Evolutionary conservation across 2,888 invertebrate species (phyloP).

Genomic region (Dasysyrphus albostriatus): DNA sequence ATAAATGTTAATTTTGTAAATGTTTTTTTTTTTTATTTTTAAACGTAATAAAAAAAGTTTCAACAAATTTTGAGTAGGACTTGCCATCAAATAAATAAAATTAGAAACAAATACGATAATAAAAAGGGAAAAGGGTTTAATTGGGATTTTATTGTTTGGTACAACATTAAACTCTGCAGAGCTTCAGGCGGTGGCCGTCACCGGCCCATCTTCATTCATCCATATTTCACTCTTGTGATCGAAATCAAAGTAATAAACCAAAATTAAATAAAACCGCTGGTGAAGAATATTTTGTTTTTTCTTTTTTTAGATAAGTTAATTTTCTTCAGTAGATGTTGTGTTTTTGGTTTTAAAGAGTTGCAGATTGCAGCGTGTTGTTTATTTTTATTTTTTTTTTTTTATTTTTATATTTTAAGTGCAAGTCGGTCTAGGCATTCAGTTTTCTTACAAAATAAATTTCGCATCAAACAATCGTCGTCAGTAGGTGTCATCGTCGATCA

Average conservation of each 20-base stretch:
- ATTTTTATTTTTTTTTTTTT: slow-evolving; percentile 25
- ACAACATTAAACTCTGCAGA: slow-evolving; percentile 53
- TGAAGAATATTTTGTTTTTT: slow-evolving; percentile 38
- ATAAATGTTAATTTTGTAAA: slow-evolving; percentile 54
- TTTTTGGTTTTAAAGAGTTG: slow-evolving; percentile 35
- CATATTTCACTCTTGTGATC: slow-evolving; percentile 10
- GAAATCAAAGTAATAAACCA: slow-evolving; percentile 49
- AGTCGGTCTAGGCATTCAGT: slow-evolving; percentile 61
- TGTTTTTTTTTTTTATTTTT: slow-evolving; percentile 38
- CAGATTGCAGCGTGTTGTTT: slow-evolving; percentile 42
- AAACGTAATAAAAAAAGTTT: slow-evolving; percentile 70
- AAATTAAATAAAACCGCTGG: slow-evolving; percentile 47
- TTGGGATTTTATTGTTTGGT: slow-evolving; percentile 20
- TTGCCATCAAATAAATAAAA: slow-evolving; percentile 70
- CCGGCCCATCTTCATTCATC: slow-evolving; percentile 30
- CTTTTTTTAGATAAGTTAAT: slow-evolving; percentile 35
- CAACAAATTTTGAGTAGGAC: slow-evolving; percentile 67
- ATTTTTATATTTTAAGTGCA: slow-evolving; percentile 59
- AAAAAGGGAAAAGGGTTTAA: slow-evolving; percentile 27
- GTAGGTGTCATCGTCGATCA: slow-evolving; percentile 79
- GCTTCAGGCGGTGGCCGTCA: slow-evolving; percentile 51
- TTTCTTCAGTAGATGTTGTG: slow-evolving; percentile 40
- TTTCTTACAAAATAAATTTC: slow-evolving; percentile 67
- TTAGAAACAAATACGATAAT: slow-evolving; percentile 49
- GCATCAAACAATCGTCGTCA: slow-evolving; percentile 78